Evolutionary conservation across 2,797 vertebrate genomes (phyloP).

Genomic region (Tenualosa thibaudeaui): DNA sequence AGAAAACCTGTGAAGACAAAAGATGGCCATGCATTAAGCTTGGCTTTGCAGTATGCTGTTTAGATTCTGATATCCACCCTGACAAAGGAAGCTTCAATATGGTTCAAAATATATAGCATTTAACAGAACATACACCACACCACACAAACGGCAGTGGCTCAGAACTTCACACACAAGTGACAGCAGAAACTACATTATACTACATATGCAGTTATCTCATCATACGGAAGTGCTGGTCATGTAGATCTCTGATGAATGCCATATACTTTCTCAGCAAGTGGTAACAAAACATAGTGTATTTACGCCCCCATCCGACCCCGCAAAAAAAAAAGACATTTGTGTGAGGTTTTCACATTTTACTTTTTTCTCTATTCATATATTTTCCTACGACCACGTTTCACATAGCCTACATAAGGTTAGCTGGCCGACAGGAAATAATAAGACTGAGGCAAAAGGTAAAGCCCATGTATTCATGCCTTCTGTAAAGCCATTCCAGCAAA

Average conservation of each 20-base stretch:
- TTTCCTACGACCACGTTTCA: background rate
- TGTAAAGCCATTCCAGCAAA: background rate
- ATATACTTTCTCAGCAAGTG: background rate
- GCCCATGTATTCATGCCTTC: background rate
- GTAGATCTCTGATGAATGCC: background rate
- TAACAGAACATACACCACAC: background rate
- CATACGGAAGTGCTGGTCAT: slow-evolving; percentile 10
- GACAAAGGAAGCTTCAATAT: background rate
- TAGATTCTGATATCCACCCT: background rate
- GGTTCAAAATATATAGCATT: slow-evolving; percentile 5
- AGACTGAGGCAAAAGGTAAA: background rate
- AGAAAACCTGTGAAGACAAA: background rate
- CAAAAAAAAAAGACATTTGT: background rate
- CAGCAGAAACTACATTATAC: slow-evolving; percentile 12
- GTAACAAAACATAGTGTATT: background rate
- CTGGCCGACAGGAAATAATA: background rate
- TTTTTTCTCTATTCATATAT: background rate
- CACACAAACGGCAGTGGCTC: background rate
- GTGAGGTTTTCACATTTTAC: background rate
- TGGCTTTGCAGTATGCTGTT: slow-evolving; percentile 1
- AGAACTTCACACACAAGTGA: slow-evolving; percentile 11
- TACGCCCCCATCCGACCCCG: background rate
- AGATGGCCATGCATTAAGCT: background rate
- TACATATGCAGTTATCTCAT: slow-evolving; percentile 14
- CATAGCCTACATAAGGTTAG: background rate